Evolutionary conservation across 2,797 vertebrate genomes (phyloP).

Genomic region (Petrocephalus schoutedeni): DNA sequence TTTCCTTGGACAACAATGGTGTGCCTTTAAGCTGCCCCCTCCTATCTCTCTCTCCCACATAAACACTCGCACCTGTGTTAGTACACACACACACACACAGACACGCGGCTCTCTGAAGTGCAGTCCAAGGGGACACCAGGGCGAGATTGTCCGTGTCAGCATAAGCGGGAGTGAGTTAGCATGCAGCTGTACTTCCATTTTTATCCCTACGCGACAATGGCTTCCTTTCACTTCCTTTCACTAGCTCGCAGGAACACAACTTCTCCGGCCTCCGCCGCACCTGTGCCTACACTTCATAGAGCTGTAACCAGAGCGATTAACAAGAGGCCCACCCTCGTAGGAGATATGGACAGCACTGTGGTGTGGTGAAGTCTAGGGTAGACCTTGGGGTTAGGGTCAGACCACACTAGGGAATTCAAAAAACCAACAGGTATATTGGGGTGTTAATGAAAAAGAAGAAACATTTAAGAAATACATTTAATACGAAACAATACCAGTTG

Average conservation of each 20-base stretch:
- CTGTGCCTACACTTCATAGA: not conserved
- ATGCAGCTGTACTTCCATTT: not conserved
- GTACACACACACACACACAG: not conserved
- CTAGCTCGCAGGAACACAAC: not conserved
- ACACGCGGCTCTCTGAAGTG: not conserved
- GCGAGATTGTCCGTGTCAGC: not conserved
- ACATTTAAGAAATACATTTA: not conserved
- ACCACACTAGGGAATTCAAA: not conserved
- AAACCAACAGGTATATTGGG: not conserved
- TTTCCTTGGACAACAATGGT: not conserved
- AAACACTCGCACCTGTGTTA: not conserved
- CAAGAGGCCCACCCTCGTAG: not conserved
- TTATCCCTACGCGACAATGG: not conserved
- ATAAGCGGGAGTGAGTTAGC: not conserved
- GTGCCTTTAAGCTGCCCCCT: not conserved
- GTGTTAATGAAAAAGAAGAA: not conserved
- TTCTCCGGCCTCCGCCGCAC: not conserved
- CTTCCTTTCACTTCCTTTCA: not conserved
- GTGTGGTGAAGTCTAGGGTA: not conserved
- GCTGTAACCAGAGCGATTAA: not conserved
- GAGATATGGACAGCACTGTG: not conserved
- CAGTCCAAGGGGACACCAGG: not conserved
- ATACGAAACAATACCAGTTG: not conserved
- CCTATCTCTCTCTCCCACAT: constrained; percentile 4
- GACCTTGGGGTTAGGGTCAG: not conserved